A percentile compares a stretch with the other conserved stretches of the same genome.
These are phyloP conservation scores for Isaurus tuberculatus DNA, from an alignment of 92 coral and sea anemone species.

Conservation along the genomic window DNA sequence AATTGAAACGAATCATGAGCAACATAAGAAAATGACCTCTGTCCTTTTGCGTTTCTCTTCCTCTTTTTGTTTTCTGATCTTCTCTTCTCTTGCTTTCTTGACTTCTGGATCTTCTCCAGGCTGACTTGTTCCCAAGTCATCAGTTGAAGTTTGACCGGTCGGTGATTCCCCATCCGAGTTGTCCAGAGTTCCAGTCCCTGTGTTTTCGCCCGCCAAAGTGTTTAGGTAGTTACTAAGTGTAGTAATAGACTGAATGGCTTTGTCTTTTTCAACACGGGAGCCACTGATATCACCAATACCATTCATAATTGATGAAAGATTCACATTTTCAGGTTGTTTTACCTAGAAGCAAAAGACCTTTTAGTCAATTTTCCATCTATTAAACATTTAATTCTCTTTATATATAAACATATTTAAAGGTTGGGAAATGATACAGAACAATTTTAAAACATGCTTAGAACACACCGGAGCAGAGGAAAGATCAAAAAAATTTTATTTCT, in stretches of 20 bases:
- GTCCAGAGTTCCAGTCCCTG: neutral
- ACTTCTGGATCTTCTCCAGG: conserved; percentile 29
- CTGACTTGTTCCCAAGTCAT: neutral
- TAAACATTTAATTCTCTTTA: neutral
- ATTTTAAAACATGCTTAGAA: too few relatives aligned
- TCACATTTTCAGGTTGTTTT: conserved; percentile 34
- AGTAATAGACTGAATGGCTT: conserved; percentile 47
- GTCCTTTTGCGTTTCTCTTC: conserved; percentile 38
- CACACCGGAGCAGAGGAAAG: too few relatives aligned
- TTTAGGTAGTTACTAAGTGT: conserved; percentile 42
- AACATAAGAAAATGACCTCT: neutral
- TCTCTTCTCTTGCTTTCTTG: conserved; percentile 26
- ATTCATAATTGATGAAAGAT: conserved; percentile 31
- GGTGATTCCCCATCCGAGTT: conserved; percentile 1
- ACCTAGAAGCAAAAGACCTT: neutral
- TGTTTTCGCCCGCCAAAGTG: conserved; percentile 30
- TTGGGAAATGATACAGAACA: too few relatives aligned
- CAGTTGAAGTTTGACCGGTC: neutral
- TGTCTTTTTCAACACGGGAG: conserved; percentile 29
- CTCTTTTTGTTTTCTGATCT: conserved; percentile 7
- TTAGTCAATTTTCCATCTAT: neutral
- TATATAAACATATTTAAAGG: too few relatives aligned
- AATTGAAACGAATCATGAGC: neutral
- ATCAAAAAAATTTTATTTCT: too few relatives aligned
- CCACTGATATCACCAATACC: conserved; percentile 1